Base-by-base conservation (phyloP, 1,140 invertebrate species). In the Drosophila albomicans region DNA sequence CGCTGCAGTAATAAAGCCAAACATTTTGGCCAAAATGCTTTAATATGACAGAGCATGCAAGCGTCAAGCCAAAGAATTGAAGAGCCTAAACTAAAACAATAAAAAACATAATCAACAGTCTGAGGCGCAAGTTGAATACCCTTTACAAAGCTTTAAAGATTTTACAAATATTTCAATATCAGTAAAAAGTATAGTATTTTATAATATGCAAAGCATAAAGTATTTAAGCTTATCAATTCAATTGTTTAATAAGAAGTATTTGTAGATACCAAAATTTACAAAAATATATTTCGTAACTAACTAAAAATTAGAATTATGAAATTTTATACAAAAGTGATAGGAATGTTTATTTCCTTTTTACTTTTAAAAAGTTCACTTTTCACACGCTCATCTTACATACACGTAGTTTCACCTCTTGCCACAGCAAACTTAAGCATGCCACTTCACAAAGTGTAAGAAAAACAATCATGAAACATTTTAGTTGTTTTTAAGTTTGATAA, bases 1-100 rank as follows among this genome's bases (percentile, higher is more conserved):
- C 6, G 35, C 1, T 6, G 3, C 28, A 32, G n/a, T 30, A 54
- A 54, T 32, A 32, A 35, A 45, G 52, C 56, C 35, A 62, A 49
- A 45, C 2, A 38, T 20, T 11, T 32, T 25, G 45, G 51, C 48
- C 67, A 71, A 64, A 66, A 69, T 52, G 72, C 57, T 46, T 56
- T 64, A 78, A 82, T 82, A 68, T 84, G 81, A 73, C 71, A 80
- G 68, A 66, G 75, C 81, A 73, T 76, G 73, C 45, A 61, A 65
- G 20, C 30, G 51, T 32, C 20, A 52, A 46, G 8, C 11, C 70
- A 59, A 13, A 59, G 38, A 49, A 72, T 54, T 58, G 72, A 62
- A 51, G 73, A 70, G 59, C 43, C 11, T 10, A 54, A 28, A 13
- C 32, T 45, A 30, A 25, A 28, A 30, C 13, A 54, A 30, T 49